phyloP scores from a whole-genome alignment of 2,113 vertebrate species.

The Phylloscopus trochilus region DNA sequence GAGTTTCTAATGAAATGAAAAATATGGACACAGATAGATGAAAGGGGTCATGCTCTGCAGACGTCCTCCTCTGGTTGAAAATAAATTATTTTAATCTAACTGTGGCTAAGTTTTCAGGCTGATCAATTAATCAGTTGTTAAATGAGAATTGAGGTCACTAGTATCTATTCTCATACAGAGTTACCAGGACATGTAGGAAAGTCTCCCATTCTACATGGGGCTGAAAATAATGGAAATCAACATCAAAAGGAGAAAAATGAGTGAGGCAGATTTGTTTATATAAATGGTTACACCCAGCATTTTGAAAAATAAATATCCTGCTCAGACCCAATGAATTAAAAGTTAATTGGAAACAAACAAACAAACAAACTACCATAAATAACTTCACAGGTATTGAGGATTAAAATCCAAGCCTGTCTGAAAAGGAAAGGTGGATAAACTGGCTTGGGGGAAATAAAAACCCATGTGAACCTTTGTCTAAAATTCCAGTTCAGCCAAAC shows the following conservation, averaged over 20 bases:
- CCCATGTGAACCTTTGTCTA: constrained; percentile 49
- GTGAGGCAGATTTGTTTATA: constrained; percentile 37
- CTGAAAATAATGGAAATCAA: constrained; percentile 33
- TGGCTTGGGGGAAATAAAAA: constrained; percentile 34
- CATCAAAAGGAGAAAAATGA: constrained; percentile 42
- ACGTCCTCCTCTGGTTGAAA: neutral
- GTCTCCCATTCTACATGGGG: neutral
- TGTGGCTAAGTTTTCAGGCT: neutral
- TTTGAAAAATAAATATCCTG: constrained; percentile 40
- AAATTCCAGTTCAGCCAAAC: constrained; percentile 47
- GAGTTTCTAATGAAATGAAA: neutral
- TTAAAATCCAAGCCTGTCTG: constrained; percentile 41
- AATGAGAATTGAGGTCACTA: neutral
- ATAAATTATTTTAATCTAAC: neutral
- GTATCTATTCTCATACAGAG: neutral
- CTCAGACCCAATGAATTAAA: constrained; percentile 28
- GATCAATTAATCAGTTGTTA: neutral
- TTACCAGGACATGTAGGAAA: neutral
- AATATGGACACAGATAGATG: neutral
- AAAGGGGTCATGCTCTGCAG: neutral
- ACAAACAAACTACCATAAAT: constrained; percentile 45
- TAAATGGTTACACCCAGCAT: constrained; percentile 39
- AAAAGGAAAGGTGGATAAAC: constrained; percentile 21
- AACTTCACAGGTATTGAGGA: constrained; percentile 49
- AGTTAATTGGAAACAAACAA: constrained; percentile 57